Evolutionary conservation across 2,888 invertebrate species (phyloP), one percentile per base, ranked within the genome.

Genomic region (Protophormia terraenovae): DNA sequence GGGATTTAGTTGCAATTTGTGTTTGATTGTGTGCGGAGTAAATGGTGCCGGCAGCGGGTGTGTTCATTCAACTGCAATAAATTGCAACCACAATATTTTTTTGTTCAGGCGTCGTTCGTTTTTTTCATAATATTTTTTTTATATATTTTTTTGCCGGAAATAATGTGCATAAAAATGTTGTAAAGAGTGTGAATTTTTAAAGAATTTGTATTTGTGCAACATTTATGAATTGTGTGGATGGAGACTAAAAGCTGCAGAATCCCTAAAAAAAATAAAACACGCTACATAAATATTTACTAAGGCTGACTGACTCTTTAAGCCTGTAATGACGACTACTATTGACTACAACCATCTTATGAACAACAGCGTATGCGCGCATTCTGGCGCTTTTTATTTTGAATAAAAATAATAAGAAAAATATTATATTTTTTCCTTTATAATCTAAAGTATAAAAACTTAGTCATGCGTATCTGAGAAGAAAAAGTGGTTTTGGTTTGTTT

Each of bases 21-120:
- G 22, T 22, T 2, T 41, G 29, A 41, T 19, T 35, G 24, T 69
- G n/a, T 53, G 14, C 2, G 1, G 22, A 41, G 55, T 19, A 41
- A 41, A 78, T 67, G 60, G 60, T 78, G 78, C 78, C 69, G 50
- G 16, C 60, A 47, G 87, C 88, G 87, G 90, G 90, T 88, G 89
- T 90, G 90, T 89, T 90, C 90, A 90, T 90, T 90, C 90, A 90
- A 90, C 89, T 90, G 90, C 90, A 89, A 90, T 90, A 89, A 90
- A 90, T 90, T 90, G 89, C 89, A 88, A 86, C 89, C 86, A 86
- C 84, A 84, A 69, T 55, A n/a, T n/a, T n/a, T 73, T 84, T 60
- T 72, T n/a, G 60, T 80, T 55, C 66, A 67, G 47, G 60, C 75
- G 53, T 75, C 50, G 62, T 73, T 53, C 27, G 41, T 14, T 45